phyloP scores from a whole-genome alignment of 2,113 vertebrate species.

The Clupea harengus region DNA sequence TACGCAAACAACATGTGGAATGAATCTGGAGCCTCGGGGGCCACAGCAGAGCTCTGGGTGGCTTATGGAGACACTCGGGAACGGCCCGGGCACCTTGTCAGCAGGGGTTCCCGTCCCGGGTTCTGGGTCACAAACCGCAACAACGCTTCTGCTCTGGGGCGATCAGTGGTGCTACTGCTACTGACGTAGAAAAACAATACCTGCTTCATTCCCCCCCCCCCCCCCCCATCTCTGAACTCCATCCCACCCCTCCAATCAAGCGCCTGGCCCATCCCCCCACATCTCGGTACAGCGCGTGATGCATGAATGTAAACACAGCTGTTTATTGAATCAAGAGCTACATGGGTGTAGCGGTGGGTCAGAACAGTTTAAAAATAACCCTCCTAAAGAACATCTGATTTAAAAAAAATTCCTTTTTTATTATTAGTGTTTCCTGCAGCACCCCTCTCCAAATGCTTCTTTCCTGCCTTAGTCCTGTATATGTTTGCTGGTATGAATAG shows the following conservation, averaged over 20 bases:
- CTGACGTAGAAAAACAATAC: not conserved
- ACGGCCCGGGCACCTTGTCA: not conserved
- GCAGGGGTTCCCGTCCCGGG: not conserved
- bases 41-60: not conserved
- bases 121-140: not conserved
- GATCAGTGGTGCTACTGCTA: not conserved
- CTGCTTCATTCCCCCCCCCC: not conserved
- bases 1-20: constrained; percentile 72
- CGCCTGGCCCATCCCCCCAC: not conserved
- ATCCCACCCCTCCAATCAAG: not conserved
- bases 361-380: not conserved
- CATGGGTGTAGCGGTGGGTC: not conserved
- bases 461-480: not conserved
- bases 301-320: constrained; percentile 70
- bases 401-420: not conserved
- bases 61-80: not conserved
- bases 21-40: constrained; percentile 57
- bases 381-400: not conserved
- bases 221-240: not conserved
- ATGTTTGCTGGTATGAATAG: too few relatives aligned
- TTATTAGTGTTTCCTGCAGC: not conserved
- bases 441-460: not conserved
- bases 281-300: constrained; percentile 48
- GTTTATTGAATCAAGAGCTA: constrained; percentile 60
- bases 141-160: not conserved